Conservation (phyloP, 2,888 invertebrate species). For the Drosophila gaucha region DNA sequence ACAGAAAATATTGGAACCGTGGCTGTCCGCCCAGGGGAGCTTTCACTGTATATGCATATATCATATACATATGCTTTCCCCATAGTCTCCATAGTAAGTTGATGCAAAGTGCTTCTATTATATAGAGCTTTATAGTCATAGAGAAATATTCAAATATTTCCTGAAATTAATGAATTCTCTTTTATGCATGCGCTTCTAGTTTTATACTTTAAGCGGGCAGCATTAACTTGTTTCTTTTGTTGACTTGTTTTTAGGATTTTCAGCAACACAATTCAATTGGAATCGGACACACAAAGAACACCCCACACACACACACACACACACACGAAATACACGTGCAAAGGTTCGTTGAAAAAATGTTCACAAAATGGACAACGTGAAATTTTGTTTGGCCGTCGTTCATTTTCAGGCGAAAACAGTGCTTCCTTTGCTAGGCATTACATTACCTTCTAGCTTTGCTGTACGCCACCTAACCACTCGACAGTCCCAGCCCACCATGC, state of each 20-base stretch:
- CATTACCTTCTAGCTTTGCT: constrained; percentile 21
- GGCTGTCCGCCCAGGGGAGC: too few species aligned
- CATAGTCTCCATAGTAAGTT: too few species aligned
- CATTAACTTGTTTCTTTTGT: constrained; percentile 22
- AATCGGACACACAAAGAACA: constrained; percentile 28
- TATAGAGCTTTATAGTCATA: too few species aligned
- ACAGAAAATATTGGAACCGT: too few species aligned
- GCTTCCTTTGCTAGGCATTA: constrained; percentile 31
- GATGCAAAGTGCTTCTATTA: too few species aligned
- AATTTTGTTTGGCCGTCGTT: constrained; percentile 25
- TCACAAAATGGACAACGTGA: constrained; percentile 69
- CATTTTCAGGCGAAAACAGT: constrained; percentile 10
- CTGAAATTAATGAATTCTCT: too few species aligned
- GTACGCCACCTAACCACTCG: neutral
- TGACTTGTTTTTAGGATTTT: neutral
- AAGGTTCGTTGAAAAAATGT: constrained; percentile 45
- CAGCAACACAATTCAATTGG: constrained; percentile 30
- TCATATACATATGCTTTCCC: too few species aligned
- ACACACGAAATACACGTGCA: constrained; percentile 1
- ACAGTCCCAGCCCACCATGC: constrained; percentile 16
- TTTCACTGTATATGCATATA: too few species aligned
- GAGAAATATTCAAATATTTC: too few species aligned
- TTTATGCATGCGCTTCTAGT: too few species aligned
- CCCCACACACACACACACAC: constrained; percentile 12
- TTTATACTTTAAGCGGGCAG: constrained; percentile 16